Evolutionary conservation across 2,797 vertebrate genomes (phyloP).

Genomic region (Pantherophis alleghaniensis): DNA sequence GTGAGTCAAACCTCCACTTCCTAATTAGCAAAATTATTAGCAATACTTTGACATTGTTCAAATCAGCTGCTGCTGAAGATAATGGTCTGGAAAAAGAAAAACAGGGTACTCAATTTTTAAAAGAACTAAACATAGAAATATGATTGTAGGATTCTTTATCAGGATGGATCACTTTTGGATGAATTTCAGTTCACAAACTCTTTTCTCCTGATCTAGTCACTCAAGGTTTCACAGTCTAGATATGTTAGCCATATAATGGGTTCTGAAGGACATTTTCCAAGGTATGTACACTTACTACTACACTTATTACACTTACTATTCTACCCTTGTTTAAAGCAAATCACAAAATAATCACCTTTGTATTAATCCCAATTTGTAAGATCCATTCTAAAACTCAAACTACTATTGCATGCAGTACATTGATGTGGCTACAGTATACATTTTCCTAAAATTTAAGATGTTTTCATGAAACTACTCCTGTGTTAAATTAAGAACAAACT

Average conservation of each 20-base stretch:
- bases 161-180: constrained; percentile 15
- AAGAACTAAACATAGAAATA: background rate
- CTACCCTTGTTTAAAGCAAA: background rate
- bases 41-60: constrained; percentile 17
- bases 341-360: background rate
- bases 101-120: constrained; percentile 1
- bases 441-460: background rate
- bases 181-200: background rate
- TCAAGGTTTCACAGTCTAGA: background rate
- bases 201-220: background rate
- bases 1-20: background rate
- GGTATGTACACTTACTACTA: background rate
- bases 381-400: background rate
- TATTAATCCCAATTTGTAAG: background rate
- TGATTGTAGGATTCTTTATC: background rate
- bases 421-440: background rate
- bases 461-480: background rate
- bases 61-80: background rate
- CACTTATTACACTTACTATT: background rate
- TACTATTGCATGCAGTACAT: background rate
- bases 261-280: constrained; percentile 6
- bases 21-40: constrained; percentile 13
- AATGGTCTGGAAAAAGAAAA: constrained; percentile 20
- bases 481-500: background rate
- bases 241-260: constrained; percentile 31